Base-by-base conservation (phyloP, 2,797 vertebrate species). In the Pitangus sulphuratus region DNA sequence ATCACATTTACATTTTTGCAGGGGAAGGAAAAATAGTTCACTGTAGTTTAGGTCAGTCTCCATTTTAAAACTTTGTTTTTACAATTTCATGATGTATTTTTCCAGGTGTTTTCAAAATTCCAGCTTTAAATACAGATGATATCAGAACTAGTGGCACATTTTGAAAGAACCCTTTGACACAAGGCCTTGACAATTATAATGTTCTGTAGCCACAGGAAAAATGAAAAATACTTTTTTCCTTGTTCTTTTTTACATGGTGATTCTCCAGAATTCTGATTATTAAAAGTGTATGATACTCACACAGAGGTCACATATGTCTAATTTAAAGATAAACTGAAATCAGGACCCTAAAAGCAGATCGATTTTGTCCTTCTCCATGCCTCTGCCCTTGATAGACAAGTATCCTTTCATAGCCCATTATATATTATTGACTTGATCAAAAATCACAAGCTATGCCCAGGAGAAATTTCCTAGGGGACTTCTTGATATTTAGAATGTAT, bases 91-190 rank as follows among this genome's bases (percentile, higher is more conserved):
- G 35, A 89, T 58, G 87, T 85, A 69, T 95, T 95, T 95, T 71
- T 53, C 58, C 42, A 93, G 42, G 39, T 90, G 66, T 87, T 95
- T 94, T 83, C 54, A 88, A 93, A 93, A 85, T 91, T 94, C 26
- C 44, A 37, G 7, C 9, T 77, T 94, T 83, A 84, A 93, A 93
- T 51, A n/a, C 11, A 66, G 85, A 71, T 69, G 37, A 53, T 95
- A 54, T 64, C 60, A 84, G 95, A 51, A 94, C 19, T 54, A 62
- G 76, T 39, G 31, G 7, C 22, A 82, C 22, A 8, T 50, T 82
- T 90, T 88, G 35, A 94, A 91, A 88, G 61, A 76, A 56, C 2
- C 6, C 5, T 78, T 62, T 84, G 74, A 82, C 35, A 9, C 39
- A 65, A 35, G 16, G 20, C 9, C 47, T 68, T 64, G 42, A 35